These are phyloP conservation scores for Temnopleurus reevesii DNA, from an alignment of 53 echinoderm and acorn worm genomes.

Conservation along the genomic window DNA sequence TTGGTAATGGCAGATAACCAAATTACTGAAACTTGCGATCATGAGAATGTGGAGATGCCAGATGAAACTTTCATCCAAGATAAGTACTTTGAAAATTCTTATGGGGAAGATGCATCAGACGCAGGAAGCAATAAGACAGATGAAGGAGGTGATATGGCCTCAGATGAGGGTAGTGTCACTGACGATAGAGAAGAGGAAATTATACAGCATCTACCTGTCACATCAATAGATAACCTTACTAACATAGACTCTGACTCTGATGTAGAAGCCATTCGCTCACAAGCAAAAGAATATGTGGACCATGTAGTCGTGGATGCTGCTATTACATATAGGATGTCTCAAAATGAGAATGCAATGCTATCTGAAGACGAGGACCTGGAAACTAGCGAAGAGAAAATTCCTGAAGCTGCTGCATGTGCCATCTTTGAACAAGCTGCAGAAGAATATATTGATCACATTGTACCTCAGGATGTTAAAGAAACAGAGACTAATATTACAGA, in stretches of 20 bases:
- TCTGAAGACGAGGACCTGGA: not conserved
- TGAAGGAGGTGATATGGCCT: not conserved
- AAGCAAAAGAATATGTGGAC: slow-evolving; percentile 43
- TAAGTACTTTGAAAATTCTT: slow-evolving; percentile 41
- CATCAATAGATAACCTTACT: not conserved
- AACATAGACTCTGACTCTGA: not conserved
- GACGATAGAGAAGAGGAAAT: slow-evolving; percentile 10
- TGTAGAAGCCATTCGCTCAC: slow-evolving; percentile 1
- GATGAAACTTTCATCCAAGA: slow-evolving; percentile 13
- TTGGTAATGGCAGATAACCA: not conserved
- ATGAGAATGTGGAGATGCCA: not conserved
- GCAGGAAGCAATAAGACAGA: slow-evolving; percentile 23
- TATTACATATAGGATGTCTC: not conserved
- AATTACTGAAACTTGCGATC: not conserved
- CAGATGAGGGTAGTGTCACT: not conserved
- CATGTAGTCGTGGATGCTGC: slow-evolving; percentile 40
- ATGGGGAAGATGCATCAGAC: slow-evolving; percentile 25
- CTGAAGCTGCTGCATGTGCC: slow-evolving; percentile 4
- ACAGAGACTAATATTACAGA: not conserved
- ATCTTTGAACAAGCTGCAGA: slow-evolving; percentile 56
- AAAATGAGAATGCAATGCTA: not conserved
- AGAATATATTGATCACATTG: slow-evolving; percentile 18
- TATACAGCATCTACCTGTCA: not conserved
- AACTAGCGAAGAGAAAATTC: not conserved
- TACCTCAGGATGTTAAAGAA: not conserved